Conservation (phyloP, 2,113 vertebrate species). For the Macrotus californicus region DNA sequence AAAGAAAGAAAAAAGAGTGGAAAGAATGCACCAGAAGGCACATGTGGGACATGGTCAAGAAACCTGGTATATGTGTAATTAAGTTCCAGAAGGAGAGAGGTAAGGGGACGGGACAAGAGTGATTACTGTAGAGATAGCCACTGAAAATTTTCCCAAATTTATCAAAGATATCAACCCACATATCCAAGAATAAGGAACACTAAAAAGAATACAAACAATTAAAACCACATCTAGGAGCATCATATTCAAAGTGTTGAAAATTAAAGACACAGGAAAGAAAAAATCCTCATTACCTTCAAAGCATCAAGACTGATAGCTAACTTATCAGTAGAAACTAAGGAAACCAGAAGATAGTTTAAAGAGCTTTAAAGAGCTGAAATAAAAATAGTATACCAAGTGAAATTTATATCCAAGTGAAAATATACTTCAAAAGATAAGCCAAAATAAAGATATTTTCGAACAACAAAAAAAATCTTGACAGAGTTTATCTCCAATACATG, state of each 20-base stretch:
- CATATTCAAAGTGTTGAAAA: not conserved
- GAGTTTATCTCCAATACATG: not conserved
- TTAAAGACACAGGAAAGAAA: not conserved
- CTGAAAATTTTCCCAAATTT: not conserved
- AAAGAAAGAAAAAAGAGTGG: not conserved
- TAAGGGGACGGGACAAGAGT: not conserved
- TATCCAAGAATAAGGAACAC: not conserved
- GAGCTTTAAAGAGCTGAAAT: not conserved
- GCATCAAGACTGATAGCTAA: not conserved
- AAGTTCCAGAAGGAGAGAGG: not conserved
- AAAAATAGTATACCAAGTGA: not conserved
- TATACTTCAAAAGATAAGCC: not conserved
- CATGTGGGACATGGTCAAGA: not conserved
- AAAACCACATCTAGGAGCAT: not conserved
- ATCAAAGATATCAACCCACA: not conserved
- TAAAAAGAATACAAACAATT: not conserved
- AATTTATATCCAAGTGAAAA: not conserved
- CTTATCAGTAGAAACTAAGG: not conserved
- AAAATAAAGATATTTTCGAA: constrained; percentile 23
- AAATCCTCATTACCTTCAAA: not conserved
- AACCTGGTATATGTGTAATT: not conserved
- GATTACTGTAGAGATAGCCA: not conserved
- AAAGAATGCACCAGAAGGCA: not conserved
- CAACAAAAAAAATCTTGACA: not conserved
- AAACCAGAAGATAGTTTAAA: not conserved